Percentiles rank a stretch among this genome's conserved stretches.
Conservation (phyloP, 2,888 invertebrate genomes). For the Trypoxylon attenuatum region DNA sequence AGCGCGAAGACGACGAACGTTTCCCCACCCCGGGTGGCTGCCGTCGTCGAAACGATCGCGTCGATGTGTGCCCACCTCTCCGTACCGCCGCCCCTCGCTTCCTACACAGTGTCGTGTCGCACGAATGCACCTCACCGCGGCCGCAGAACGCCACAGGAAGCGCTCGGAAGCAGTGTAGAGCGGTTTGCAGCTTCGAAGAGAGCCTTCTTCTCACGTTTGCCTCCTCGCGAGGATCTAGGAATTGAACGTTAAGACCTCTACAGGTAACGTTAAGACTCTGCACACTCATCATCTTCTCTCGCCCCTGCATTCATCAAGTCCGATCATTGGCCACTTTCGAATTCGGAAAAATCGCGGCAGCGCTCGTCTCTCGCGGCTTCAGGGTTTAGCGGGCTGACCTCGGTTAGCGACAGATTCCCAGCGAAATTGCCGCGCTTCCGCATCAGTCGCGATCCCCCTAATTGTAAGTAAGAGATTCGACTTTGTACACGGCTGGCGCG, state of each 20-base stretch:
- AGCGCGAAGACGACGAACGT: slow-evolving; percentile 43
- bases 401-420: neutral
- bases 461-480: no score
- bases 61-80: slow-evolving; percentile 40
- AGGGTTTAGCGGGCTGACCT: neutral
- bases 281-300: neutral
- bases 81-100: slow-evolving; percentile 35
- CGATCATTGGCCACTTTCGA: neutral
- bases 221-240: slow-evolving; percentile 43
- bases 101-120: slow-evolving; percentile 42
- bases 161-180: slow-evolving; percentile 59
- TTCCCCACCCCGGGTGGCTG: slow-evolving; percentile 30
- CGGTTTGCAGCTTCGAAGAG: slow-evolving; percentile 36
- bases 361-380: no score
- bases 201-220: slow-evolving; percentile 24
- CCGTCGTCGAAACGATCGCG: slow-evolving; percentile 47
- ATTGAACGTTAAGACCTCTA: slow-evolving; percentile 32
- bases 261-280: slow-evolving; percentile 23
- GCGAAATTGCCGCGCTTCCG: neutral
- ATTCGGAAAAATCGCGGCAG: neutral
- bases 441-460: neutral
- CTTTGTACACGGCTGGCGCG: neutral
- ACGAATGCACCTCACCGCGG: slow-evolving; percentile 52
- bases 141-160: slow-evolving; percentile 61
- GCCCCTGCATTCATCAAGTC: neutral